Evolutionary conservation across 2,113 vertebrate species (phyloP).

Genomic region (Lepus europaeus): DNA sequence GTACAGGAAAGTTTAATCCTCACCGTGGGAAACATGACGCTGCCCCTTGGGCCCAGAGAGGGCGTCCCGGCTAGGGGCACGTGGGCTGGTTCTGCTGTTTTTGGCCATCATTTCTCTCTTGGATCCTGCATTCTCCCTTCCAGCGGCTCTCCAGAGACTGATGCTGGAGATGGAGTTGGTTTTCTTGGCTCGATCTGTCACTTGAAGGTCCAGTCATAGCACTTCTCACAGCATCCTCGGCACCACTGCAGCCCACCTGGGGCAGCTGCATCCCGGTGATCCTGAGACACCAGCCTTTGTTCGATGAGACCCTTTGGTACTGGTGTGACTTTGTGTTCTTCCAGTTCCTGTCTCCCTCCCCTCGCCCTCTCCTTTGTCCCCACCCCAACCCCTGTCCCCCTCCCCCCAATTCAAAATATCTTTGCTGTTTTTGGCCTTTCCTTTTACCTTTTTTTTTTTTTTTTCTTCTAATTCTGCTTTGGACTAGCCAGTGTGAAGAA

Average conservation of each 20-base stretch:
- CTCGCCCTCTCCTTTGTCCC: neutral
- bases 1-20: constrained; percentile 64
- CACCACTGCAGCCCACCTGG: neutral
- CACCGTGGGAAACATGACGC: neutral
- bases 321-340: constrained; percentile 70
- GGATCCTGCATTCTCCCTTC: constrained; percentile 61
- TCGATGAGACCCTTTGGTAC: constrained; percentile 64
- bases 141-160: constrained; percentile 54
- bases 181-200: constrained; percentile 55
- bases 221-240: constrained; percentile 49
- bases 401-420: constrained; percentile 31
- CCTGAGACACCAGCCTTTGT: constrained; percentile 40
- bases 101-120: constrained; percentile 80
- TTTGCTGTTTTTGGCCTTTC: constrained; percentile 68
- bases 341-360: constrained; percentile 38
- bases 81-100: constrained; percentile 77
- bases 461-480: constrained; percentile 62
- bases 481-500: constrained; percentile 32
- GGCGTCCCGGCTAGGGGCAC: constrained; percentile 62
- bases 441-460: constrained; percentile 4
- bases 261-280: neutral
- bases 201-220: constrained; percentile 58
- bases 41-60: constrained; percentile 59
- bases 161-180: neutral
- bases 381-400: too few relatives aligned